phyloP scores from a whole-genome alignment of 2,888 invertebrate species.

The Zelleria hepariella region DNA sequence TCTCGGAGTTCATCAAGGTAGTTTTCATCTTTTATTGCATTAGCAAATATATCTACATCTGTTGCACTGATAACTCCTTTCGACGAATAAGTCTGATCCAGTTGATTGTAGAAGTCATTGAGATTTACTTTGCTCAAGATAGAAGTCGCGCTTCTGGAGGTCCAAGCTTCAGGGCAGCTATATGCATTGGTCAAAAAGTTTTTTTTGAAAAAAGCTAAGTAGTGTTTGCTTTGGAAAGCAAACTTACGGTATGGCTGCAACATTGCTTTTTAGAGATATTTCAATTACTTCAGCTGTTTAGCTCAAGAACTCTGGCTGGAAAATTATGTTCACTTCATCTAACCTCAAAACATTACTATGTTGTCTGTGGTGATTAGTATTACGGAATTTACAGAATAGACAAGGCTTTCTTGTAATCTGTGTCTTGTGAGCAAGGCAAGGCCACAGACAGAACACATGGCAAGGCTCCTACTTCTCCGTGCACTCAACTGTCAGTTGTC shows the following conservation, averaged over 20 bases:
- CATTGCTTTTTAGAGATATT: background rate
- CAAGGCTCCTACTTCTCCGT: too few species aligned
- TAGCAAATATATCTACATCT: slow-evolving; percentile 87
- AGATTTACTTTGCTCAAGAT: slow-evolving; percentile 75
- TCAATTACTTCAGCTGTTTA: background rate
- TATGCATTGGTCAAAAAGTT: slow-evolving; percentile 81
- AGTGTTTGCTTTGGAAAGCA: slow-evolving; percentile 17
- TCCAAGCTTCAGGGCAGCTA: slow-evolving; percentile 80
- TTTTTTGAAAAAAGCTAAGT: slow-evolving; percentile 29
- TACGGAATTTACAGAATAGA: too few species aligned
- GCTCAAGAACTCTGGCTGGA: background rate
- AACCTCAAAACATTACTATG: too few species aligned
- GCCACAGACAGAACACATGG: too few species aligned
- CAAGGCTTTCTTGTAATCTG: too few species aligned
- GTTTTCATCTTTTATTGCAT: slow-evolving; percentile 69
- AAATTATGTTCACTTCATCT: too few species aligned
- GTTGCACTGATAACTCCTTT: slow-evolving; percentile 78
- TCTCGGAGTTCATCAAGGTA: slow-evolving; percentile 81
- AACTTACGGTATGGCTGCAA: slow-evolving; percentile 23
- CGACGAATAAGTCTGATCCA: slow-evolving; percentile 77
- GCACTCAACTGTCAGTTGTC: too few species aligned
- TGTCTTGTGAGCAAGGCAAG: too few species aligned
- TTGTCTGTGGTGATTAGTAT: too few species aligned
- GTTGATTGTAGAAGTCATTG: slow-evolving; percentile 77
- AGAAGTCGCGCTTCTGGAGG: slow-evolving; percentile 72